Base-by-base conservation (phyloP, 1,140 invertebrate genomes). In the Drosophila persimilis region DNA sequence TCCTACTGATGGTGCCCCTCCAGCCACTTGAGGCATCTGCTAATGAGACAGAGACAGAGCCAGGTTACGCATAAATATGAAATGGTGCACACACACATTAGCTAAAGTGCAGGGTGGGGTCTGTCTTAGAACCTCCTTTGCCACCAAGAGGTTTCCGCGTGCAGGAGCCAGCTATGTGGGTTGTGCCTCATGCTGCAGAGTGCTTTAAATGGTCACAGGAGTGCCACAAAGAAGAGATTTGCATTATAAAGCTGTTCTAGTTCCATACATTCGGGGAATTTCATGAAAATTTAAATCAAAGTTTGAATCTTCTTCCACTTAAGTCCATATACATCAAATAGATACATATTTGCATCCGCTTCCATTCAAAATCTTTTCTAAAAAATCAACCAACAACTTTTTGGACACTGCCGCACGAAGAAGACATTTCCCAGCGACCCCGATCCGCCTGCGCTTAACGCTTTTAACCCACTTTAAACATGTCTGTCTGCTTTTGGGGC, bases 51-150 rank as follows among this genome's bases (percentile, higher is more conserved):
- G 73, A 79, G 66, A 43, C 71, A 58, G 59, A 53, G 71, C 72
- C 51, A 39, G 58, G 65, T 71, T 75, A 84, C 80, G 80, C 81
- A 85, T 84, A 77, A 80, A 77, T 80, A 74, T 73, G 62, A 84
- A 85, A 80, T 84, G 80, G 80, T 84, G 80, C 80, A 62, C 80
- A 79, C 80, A 85, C 80, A 85, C 72, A 85, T 84, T 84, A 80
- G 80, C 77, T 76, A 63, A 77, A 77, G 79, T 69, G 73, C 58
- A 60, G 47, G 46, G 31, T 41, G 31, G 9, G 47, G 26, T 15
- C 41, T 52, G 26, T 24, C 41, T 52, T 24, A 29, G 39, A 11
- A 15, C 17, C 50, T 5, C 46, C 20, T 13, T 11, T 13, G 5
- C 9, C 48, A 29, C 45, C 35, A 45, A 39, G 46, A 35, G 35